Conservation (phyloP, 2,113 vertebrate genomes). For the human region DNA sequence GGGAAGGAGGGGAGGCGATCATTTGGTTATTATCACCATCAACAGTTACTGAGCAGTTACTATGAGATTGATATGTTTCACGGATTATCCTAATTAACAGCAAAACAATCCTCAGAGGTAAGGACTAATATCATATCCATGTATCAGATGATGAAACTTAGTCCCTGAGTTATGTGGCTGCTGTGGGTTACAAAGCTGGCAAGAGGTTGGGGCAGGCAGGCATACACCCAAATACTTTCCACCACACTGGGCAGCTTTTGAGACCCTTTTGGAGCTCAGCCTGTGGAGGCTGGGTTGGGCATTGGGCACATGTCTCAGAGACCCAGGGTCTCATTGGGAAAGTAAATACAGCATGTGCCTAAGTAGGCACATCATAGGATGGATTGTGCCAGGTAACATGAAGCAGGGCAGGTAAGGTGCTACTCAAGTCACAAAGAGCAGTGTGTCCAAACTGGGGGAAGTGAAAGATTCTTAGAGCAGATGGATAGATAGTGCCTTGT, state of each 20-base stretch:
- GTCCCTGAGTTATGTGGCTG: not conserved
- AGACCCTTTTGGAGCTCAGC: not conserved
- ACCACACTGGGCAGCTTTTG: rapidly evolving
- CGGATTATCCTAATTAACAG: not conserved
- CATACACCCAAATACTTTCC: not conserved
- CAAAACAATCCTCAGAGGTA: not conserved
- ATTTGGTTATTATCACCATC: not conserved
- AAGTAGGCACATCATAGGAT: not conserved
- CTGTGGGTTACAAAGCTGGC: not conserved
- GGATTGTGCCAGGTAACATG: not conserved
- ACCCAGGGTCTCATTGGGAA: rapidly evolving
- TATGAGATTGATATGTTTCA: not conserved
- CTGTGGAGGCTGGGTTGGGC: rapidly evolving
- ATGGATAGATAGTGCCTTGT: not conserved
- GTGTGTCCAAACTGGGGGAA: rapidly evolving
- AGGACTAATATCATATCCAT: not conserved
- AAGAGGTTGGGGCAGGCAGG: not conserved
- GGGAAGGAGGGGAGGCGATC: too few species aligned
- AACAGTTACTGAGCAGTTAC: not conserved
- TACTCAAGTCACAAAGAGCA: too few species aligned
- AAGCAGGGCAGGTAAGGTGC: not conserved
- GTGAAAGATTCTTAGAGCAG: not conserved
- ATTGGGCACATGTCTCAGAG: rapidly evolving
- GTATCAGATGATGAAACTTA: not conserved
- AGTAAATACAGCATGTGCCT: not conserved